Evolutionary conservation across 2,797 vertebrate species (phyloP).

Genomic region (Sebastes oblongus): DNA sequence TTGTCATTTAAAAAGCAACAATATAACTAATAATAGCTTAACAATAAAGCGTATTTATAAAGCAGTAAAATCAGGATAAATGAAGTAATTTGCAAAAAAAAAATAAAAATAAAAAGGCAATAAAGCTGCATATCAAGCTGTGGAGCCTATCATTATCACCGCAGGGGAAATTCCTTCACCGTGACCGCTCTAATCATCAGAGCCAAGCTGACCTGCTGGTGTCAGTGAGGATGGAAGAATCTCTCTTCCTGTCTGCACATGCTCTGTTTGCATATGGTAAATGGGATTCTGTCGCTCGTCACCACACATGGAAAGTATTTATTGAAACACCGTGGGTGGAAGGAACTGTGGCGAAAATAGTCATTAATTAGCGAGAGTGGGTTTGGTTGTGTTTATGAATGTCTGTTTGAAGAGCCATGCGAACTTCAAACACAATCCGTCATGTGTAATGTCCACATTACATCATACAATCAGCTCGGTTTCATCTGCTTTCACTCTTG

Average conservation of each 20-base stretch:
- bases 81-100: too few relatives aligned
- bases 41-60: too few relatives aligned
- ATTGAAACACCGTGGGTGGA: neutral
- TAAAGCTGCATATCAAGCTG: too few relatives aligned
- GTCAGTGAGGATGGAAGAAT: neutral
- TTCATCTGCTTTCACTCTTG: constrained; percentile 4
- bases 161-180: too few relatives aligned
- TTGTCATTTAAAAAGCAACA: too few relatives aligned
- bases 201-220: neutral
- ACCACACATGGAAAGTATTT: constrained; percentile 33
- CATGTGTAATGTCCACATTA: neutral
- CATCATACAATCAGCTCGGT: constrained; percentile 1
- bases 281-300: neutral
- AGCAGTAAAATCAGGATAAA: too few relatives aligned
- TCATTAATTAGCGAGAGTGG: neutral
- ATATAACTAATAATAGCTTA: too few relatives aligned
- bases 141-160: too few relatives aligned
- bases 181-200: accelerated
- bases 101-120: too few relatives aligned
- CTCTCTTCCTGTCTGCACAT: neutral
- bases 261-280: neutral
- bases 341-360: neutral
- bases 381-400: constrained; percentile 12
- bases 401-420: neutral
- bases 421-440: constrained; percentile 1